Conservation (phyloP, 2,888 invertebrate genomes). For the Adineta ricciae region DNA sequence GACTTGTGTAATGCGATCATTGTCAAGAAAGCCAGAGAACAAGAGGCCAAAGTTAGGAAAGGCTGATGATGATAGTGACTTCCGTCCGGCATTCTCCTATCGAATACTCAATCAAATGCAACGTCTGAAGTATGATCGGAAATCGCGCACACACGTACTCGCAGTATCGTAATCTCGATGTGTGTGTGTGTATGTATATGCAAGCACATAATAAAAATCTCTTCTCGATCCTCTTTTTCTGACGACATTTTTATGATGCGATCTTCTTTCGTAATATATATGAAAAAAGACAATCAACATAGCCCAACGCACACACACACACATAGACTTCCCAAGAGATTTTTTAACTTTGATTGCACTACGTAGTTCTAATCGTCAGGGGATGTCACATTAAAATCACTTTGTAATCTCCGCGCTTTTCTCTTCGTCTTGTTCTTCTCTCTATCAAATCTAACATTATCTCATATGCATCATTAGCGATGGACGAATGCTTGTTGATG, state of each 20-base stretch:
- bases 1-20: slow-evolving; percentile 3
- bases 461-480: slow-evolving; percentile 9
- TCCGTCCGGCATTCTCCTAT: background rate
- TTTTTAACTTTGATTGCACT: slow-evolving; percentile 6
- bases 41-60: background rate
- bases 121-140: slow-evolving; percentile 15
- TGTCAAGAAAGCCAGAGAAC: background rate
- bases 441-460: background rate
- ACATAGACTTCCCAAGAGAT: background rate
- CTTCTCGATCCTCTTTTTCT: background rate
- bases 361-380: background rate
- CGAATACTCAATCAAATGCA: background rate
- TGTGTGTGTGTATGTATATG: background rate
- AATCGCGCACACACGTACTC: background rate
- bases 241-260: slow-evolving; percentile 15
- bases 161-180: background rate
- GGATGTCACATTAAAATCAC: slow-evolving; percentile 5
- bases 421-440: background rate
- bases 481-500: slow-evolving; percentile 1
- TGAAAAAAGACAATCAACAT: background rate
- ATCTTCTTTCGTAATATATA: slow-evolving; percentile 2
- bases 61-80: background rate
- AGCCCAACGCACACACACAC: background rate
- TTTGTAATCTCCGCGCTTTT: background rate
- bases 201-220: slow-evolving; percentile 8